Percentiles rank a stretch among this genome's conserved stretches.
Evolutionary conservation across 2,797 vertebrate genomes (phyloP).

Genomic region (Enteromius unitaeniatus): DNA sequence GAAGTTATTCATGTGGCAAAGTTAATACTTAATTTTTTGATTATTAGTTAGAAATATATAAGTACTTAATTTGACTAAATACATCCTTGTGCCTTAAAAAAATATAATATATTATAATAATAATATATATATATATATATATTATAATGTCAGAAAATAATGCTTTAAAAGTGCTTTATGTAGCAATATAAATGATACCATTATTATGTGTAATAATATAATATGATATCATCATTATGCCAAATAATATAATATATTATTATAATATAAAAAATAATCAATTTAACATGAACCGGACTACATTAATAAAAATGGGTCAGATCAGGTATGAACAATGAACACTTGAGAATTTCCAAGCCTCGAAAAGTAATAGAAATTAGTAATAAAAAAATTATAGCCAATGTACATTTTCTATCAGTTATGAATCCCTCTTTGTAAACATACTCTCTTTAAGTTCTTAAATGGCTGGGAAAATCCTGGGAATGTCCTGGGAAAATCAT

Average conservation of each 20-base stretch:
- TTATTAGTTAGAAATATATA: no score
- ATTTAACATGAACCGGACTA: neutral
- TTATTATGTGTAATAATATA: no score
- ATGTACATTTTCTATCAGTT: neutral
- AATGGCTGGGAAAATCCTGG: neutral
- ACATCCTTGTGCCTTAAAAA: neutral
- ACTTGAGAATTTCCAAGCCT: neutral
- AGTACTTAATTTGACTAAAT: neutral
- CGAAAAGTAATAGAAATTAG: neutral
- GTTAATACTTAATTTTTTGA: no score
- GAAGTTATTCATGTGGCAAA: no score
- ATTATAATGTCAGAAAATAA: neutral
- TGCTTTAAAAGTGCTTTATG: neutral
- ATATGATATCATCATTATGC: no score
- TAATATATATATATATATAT: no score
- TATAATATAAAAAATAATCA: neutral
- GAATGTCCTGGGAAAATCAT: neutral
- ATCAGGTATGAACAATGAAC: neutral
- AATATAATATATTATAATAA: neutral
- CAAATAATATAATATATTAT: no score
- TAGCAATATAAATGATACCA: neutral
- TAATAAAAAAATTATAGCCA: neutral
- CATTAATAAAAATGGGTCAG: neutral
- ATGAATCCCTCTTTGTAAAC: neutral
- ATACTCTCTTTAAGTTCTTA: neutral